Evolutionary conservation across 2,113 vertebrate genomes (phyloP).

Genomic region (Gavialis gangeticus): DNA sequence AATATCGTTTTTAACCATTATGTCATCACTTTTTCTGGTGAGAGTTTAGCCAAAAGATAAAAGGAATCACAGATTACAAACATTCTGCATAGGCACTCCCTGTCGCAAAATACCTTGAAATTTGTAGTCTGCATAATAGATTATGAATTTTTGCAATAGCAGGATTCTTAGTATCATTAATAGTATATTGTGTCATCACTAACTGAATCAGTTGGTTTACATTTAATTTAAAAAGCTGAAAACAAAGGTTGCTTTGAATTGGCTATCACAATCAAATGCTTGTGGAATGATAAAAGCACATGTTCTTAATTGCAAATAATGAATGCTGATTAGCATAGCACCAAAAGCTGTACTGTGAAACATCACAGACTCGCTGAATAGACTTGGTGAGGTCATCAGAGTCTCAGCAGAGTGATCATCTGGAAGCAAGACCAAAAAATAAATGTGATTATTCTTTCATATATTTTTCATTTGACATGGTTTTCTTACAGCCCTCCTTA

Average conservation of each 20-base stretch:
- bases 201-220: conserved; percentile 47
- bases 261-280: conserved; percentile 75
- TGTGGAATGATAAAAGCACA: conserved; percentile 74
- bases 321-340: conserved; percentile 70
- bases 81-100: neutral
- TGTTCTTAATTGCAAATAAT: conserved; percentile 70
- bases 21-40: neutral
- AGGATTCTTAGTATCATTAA: neutral
- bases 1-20: neutral
- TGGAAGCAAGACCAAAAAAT: conserved; percentile 69
- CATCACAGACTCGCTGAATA: conserved; percentile 42
- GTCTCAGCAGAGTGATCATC: conserved; percentile 61
- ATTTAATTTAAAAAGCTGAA: conserved; percentile 51
- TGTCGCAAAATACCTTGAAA: neutral
- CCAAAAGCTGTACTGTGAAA: conserved; percentile 70
- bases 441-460: conserved; percentile 64
- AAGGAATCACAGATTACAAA: neutral
- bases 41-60: neutral
- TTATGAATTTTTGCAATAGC: neutral
- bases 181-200: conserved; percentile 43
- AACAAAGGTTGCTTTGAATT: conserved; percentile 75
- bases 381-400: conserved; percentile 66
- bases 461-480: conserved; percentile 23
- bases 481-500: conserved; percentile 51
- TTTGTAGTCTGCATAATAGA: neutral